Evolutionary conservation across 2,113 vertebrate genomes (phyloP).

Genomic region (Oryzias melastigma): DNA sequence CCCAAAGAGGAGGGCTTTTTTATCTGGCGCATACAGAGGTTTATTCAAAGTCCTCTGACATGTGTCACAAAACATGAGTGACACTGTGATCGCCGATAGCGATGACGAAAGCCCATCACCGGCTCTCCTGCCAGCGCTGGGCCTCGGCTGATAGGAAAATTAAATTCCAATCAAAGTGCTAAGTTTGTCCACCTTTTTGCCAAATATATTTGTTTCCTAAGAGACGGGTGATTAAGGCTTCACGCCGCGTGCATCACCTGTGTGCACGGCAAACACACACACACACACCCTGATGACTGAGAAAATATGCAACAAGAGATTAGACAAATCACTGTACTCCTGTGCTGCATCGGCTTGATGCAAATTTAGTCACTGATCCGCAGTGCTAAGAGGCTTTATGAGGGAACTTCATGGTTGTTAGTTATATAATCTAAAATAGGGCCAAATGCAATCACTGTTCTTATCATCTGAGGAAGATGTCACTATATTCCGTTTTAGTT

Average conservation of each 20-base stretch:
- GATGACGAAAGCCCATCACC: slow-evolving; percentile 71
- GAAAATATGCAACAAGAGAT: slow-evolving; percentile 81
- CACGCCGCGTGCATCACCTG: slow-evolving; percentile 51
- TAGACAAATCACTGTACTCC: slow-evolving; percentile 76
- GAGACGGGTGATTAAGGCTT: slow-evolving; percentile 42
- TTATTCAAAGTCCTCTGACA: slow-evolving; percentile 74
- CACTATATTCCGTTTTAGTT: slow-evolving; percentile 59
- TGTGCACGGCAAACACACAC: slow-evolving; percentile 11
- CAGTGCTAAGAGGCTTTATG: slow-evolving; percentile 81
- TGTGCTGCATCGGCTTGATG: slow-evolving; percentile 71
- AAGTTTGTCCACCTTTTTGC: slow-evolving; percentile 32
- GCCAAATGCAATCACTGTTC: slow-evolving; percentile 75
- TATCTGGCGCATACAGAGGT: slow-evolving; percentile 74
- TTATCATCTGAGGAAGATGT: slow-evolving; percentile 71
- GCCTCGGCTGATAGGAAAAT: slow-evolving; percentile 60
- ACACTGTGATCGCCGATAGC: slow-evolving; percentile 70
- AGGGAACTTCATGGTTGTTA: slow-evolving; percentile 79
- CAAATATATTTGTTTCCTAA: slow-evolving; percentile 46
- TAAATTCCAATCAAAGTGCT: slow-evolving; percentile 64
- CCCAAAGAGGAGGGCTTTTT: slow-evolving; percentile 65
- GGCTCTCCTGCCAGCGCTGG: slow-evolving; percentile 52
- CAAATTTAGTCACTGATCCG: slow-evolving; percentile 78
- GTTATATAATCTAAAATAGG: slow-evolving; percentile 78
- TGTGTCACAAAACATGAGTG: slow-evolving; percentile 72
- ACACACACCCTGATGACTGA: slow-evolving; percentile 57